Conservation (phyloP, 2,797 vertebrate species). For the Crotalus adamanteus region DNA sequence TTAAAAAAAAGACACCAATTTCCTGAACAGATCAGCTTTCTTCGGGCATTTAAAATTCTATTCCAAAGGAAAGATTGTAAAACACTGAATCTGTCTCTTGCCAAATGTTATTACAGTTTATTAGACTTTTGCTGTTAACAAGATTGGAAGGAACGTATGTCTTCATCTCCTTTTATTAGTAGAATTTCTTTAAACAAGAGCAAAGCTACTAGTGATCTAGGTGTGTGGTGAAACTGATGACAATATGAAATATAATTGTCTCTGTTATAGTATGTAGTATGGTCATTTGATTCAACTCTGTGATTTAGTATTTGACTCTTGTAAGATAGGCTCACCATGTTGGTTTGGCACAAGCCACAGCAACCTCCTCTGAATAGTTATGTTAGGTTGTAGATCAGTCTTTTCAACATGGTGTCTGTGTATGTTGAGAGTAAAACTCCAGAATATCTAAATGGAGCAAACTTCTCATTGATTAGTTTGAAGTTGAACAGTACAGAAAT, state of each 20-base stretch:
- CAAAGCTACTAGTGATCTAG: neutral
- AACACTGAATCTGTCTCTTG: neutral
- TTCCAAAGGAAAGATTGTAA: neutral
- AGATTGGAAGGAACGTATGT: neutral
- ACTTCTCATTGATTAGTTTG: conserved; percentile 2
- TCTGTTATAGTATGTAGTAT: neutral
- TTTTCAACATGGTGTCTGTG: neutral
- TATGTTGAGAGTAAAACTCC: neutral
- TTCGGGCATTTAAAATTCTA: neutral
- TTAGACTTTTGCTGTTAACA: neutral
- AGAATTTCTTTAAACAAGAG: neutral
- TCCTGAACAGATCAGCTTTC: neutral
- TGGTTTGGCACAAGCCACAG: neutral
- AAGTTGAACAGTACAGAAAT: conserved; percentile 4
- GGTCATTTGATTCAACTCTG: neutral
- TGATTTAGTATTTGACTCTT: neutral
- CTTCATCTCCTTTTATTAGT: neutral
- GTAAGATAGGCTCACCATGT: neutral
- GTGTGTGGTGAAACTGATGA: neutral
- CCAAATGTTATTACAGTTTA: neutral
- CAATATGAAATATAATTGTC: neutral
- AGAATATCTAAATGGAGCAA: neutral
- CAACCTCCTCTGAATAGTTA: neutral
- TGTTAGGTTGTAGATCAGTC: neutral
- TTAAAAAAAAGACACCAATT: neutral